Percentiles rank a stretch among this genome's conserved stretches.
Evolutionary conservation across 2,888 invertebrate species (phyloP).

Genomic region (Xylocampa areola): DNA sequence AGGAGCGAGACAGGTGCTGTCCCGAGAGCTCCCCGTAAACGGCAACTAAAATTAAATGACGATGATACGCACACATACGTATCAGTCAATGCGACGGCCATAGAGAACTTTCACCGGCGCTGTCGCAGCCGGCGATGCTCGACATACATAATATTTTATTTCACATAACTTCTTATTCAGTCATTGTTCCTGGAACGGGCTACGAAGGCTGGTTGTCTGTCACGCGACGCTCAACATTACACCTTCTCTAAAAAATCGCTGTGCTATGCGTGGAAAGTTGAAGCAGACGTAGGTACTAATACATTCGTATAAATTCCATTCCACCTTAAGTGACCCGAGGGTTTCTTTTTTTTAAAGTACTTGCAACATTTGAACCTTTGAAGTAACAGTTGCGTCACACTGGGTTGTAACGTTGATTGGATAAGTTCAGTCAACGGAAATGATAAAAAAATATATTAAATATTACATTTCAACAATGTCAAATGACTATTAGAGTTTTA

Average conservation of each 20-base stretch:
- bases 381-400: constrained; percentile 26
- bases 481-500: constrained; percentile 34
- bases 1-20: constrained; percentile 86
- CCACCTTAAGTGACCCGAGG: no score
- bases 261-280: background rate
- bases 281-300: no score
- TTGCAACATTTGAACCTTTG: constrained; percentile 5
- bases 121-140: constrained; percentile 70
- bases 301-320: background rate
- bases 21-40: constrained; percentile 75
- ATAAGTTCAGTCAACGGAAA: constrained; percentile 22
- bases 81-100: constrained; percentile 62
- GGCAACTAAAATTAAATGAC: constrained; percentile 84
- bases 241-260: constrained; percentile 8
- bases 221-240: constrained; percentile 76
- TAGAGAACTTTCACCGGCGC: constrained; percentile 84
- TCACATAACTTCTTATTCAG: constrained; percentile 63
- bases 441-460: constrained; percentile 42
- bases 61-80: constrained; percentile 73
- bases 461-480: constrained; percentile 42
- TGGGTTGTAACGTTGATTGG: constrained; percentile 37
- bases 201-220: constrained; percentile 68
- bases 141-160: constrained; percentile 73
- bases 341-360: constrained; percentile 5
- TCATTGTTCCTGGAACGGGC: constrained; percentile 66